Evolutionary conservation across 2,888 invertebrate genomes (phyloP), one percentile per base, ranked within the genome.

Genomic region (Apamea epomidion): DNA sequence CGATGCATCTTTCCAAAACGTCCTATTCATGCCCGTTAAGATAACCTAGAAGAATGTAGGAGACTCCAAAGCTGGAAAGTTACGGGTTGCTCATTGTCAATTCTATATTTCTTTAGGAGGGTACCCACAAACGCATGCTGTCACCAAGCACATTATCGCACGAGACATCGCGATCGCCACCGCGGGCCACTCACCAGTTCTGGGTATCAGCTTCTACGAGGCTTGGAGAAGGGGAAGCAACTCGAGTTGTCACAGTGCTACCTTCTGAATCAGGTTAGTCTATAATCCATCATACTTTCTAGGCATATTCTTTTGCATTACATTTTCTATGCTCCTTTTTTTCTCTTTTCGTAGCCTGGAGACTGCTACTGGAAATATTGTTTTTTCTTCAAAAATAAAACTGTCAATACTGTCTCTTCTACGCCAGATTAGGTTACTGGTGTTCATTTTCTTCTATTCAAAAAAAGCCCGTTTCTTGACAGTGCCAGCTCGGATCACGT

Each of bases 401-500:
- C 21, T 79, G 1, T 67, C 29, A 74, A 29, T 42, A 25, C 58
- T 74, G 48, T 74, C 51, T 67, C 45, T 51, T 81, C 76, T 67
- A 78, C 85, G 76, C 67, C 64, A 54, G 74, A 68, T 74, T 82
- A 69, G 77, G 83, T 85, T 72, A 90, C 83, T 89, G 90, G 87
- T 88, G 84, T 84, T 84, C 85, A 88, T 88, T 86, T 86, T 88
- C 85, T 89, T 85, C 83, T 87, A 87, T 84, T 87, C 84, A 90
- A 86, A 89, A 86, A 89, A 87, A 88, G 90, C 86, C 85, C 89
- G 90, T 88, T 89, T 89, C 78, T 82, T 90, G 95, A 79, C 97
- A 97, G 99, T 99, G 80, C 98, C 99, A 69, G 99, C 99, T 62
- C 97, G 98, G 94, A 99, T 99, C 93, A 98, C 99, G 6, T 99